Conservation (phyloP, 2,797 vertebrate genomes). For the Enteromius viviparus region DNA sequence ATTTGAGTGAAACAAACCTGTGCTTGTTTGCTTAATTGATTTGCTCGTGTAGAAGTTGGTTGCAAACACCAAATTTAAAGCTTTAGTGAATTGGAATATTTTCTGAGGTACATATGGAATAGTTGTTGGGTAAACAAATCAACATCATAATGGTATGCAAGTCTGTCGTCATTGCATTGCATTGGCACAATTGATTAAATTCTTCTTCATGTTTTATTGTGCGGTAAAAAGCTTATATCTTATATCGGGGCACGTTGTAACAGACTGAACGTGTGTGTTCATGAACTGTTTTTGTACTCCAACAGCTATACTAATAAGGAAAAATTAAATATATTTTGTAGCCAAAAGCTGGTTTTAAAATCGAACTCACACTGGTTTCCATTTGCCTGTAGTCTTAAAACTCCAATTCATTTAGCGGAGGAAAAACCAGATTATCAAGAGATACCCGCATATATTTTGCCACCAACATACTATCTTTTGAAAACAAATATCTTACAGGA, state of each 20-base stretch:
- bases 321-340: background rate
- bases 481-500: background rate
- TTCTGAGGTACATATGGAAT: background rate
- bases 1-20: background rate
- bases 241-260: background rate
- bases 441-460: background rate
- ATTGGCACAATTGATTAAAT: background rate
- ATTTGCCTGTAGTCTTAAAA: too few species aligned
- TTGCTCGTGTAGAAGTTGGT: background rate
- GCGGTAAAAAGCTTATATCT: background rate
- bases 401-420: too few species aligned
- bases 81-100: background rate
- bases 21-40: background rate
- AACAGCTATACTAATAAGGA: background rate
- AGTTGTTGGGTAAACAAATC: background rate
- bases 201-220: background rate
- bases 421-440: conserved; percentile 8
- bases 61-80: background rate
- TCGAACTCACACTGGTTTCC: too few species aligned
- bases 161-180: background rate
- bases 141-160: background rate
- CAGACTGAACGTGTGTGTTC: background rate
- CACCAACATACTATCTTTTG: background rate
- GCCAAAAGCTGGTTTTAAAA: background rate
- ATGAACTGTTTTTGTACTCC: background rate